Percentiles rank a stretch among this genome's conserved stretches.
phyloP scores from a whole-genome alignment of 1,140 invertebrate species.

The Chrysopa pallens region DNA sequence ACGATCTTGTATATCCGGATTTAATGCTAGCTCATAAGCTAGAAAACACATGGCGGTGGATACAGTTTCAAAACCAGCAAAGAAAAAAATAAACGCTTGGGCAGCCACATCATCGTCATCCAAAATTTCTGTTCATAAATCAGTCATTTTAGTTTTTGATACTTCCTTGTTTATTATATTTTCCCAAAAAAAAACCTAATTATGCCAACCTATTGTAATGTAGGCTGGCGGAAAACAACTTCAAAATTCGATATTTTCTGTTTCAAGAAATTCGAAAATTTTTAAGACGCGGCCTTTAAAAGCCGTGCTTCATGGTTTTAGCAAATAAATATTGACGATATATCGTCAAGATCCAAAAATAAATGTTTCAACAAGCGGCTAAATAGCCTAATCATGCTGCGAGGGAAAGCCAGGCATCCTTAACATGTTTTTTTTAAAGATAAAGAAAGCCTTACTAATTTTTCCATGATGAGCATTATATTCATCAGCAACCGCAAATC shows the following conservation, averaged over 20 bases:
- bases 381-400: conserved; percentile 9
- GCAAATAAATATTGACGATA: too few relatives aligned
- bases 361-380: too few relatives aligned
- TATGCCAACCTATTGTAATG: too few relatives aligned
- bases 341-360: too few relatives aligned
- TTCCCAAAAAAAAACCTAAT: too few relatives aligned
- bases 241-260: too few relatives aligned
- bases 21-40: conserved; percentile 25
- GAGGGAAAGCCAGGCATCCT: conserved; percentile 4
- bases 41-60: conserved; percentile 16
- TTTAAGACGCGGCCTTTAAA: too few relatives aligned
- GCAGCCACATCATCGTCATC: conserved; percentile 15
- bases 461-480: background rate
- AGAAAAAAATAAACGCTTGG: conserved; percentile 22
- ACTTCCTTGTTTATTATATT: too few relatives aligned
- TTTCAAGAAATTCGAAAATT: too few relatives aligned
- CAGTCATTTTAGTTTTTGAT: too few relatives aligned
- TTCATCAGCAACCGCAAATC: background rate
- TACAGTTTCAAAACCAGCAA: conserved; percentile 22
- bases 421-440: background rate
- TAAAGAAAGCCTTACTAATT: background rate
- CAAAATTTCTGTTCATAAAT: background rate
- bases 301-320: too few relatives aligned
- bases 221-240: too few relatives aligned
- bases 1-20: conserved; percentile 28